Evolutionary conservation across 2,888 invertebrate genomes (phyloP), one percentile per base, ranked within the genome.

Genomic region (Andrena praecox): DNA sequence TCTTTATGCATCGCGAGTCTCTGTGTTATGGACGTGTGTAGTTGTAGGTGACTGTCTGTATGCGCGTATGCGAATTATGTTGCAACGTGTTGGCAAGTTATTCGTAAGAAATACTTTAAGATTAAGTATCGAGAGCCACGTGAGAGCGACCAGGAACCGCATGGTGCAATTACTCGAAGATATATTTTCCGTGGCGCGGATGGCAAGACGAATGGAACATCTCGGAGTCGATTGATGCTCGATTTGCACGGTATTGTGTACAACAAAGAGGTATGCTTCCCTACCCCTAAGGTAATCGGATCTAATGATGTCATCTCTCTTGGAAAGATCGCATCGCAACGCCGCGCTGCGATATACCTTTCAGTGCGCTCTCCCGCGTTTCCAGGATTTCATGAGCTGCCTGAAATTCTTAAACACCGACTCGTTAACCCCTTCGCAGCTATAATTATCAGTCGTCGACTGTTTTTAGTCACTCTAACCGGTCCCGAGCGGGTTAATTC

Each of bases 61-160:
- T 35, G 7, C 10, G 10, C 60, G 56, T 60, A 16, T 52, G 31
- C 27, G 33, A 54, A 52, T 42, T 52, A 7, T 35, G 63, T 42
- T 66, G 67, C 68, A 35, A 42, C 60, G 59, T 50, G 31, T 10
- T 50, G 64, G 52, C 48, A 63, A 77, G 73, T 56, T 69, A 62
- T 63, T 42, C 52, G 62, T 62, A 50, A 48, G 59, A 71, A 74
- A 78, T 63, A 69, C 60, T 73, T 62, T 59, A 48, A 59, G 67
- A 73, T 85, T 72, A 85, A 85, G 80, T 84, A 83, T 83, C 86
- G 86, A 80, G 83, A 87, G 88, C 87, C 84, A 80, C 78, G 79
- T 5, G 60, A 80, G 86, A 80, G 78, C 79, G 84, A 62, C 27
- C 54, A 69, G 66, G 76, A 80, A 76, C n/a, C 69, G 62, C 70